A percentile compares a stretch with the other conserved stretches of the same genome.
These are phyloP conservation scores for Gisinianus flammeolus DNA, from an alignment of 2,888 invertebrate genomes.

Conservation along the genomic window DNA sequence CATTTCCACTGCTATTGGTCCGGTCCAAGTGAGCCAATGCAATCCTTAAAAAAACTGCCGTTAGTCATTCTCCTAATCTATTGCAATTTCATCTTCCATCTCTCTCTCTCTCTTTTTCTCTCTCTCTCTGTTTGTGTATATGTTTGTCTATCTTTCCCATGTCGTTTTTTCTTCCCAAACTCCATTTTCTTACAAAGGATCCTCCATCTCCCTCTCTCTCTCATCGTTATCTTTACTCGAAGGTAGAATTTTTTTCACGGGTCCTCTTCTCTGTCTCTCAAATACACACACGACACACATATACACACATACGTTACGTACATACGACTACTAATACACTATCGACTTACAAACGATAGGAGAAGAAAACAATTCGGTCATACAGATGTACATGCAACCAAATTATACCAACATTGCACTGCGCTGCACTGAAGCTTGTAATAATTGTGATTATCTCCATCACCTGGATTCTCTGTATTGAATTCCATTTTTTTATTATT, in stretches of 20 bases:
- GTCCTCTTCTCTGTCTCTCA: neutral
- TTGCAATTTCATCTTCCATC: constrained; percentile 18
- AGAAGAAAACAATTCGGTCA: too few species aligned
- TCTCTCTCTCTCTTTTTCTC: too few species aligned
- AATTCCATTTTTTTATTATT: too few species aligned
- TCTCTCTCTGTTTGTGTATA: too few species aligned
- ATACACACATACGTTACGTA: neutral
- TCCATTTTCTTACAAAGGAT: constrained; percentile 8
- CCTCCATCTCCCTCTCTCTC: neutral
- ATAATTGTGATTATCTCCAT: neutral
- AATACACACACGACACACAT: too few species aligned
- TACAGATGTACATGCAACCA: too few species aligned
- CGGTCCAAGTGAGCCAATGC: too few species aligned
- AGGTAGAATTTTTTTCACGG: too few species aligned
- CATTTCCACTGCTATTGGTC: neutral
- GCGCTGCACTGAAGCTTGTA: too few species aligned
- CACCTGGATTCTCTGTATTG: neutral
- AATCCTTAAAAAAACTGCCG: constrained; percentile 7
- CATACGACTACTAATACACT: neutral
- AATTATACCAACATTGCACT: too few species aligned
- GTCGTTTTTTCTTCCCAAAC: constrained; percentile 11
- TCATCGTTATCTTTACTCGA: neutral
- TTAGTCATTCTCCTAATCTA: constrained; percentile 4
- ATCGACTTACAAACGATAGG: too few species aligned
- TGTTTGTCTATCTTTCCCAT: constrained; percentile 16